A percentile compares a stretch with the other conserved stretches of the same genome.
phyloP scores from a whole-genome alignment of 2,113 vertebrate species.

The Channa argus region DNA sequence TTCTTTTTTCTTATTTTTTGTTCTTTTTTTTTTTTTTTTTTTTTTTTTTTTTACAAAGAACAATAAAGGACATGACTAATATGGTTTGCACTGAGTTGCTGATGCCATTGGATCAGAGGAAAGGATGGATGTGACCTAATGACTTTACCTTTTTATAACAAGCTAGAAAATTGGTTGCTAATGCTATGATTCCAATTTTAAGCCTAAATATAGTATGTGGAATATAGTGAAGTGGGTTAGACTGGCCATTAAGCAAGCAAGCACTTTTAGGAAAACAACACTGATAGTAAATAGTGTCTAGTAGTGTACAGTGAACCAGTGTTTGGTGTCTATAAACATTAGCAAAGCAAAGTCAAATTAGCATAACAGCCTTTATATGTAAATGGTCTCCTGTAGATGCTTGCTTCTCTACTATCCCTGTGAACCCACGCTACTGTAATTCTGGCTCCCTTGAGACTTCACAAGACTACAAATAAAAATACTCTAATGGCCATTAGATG shows the following conservation, averaged over 20 bases:
- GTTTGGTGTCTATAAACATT: conserved; percentile 46
- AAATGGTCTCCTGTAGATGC: conserved; percentile 42
- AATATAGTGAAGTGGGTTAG: conserved; percentile 3
- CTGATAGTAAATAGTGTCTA: conserved; percentile 33
- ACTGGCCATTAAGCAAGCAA: conserved; percentile 17
- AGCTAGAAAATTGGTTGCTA: too few relatives aligned
- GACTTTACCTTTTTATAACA: too few relatives aligned
- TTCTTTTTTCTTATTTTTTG: too few relatives aligned
- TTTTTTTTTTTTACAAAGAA: too few relatives aligned
- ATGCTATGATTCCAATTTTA: neutral
- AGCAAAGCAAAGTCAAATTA: conserved; percentile 46
- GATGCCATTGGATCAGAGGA: too few relatives aligned
- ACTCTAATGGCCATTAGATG: conserved; percentile 45
- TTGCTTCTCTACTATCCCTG: conserved; percentile 13
- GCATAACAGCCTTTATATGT: conserved; percentile 65
- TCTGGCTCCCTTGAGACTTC: conserved; percentile 55
- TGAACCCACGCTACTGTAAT: conserved; percentile 46
- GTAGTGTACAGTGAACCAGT: conserved; percentile 23
- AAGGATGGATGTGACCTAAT: too few relatives aligned
- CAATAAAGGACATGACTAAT: too few relatives aligned
- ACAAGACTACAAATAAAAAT: conserved; percentile 41
- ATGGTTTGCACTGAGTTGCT: too few relatives aligned
- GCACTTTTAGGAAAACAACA: conserved; percentile 28
- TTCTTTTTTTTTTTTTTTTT: too few relatives aligned
- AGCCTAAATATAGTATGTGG: neutral